Evolutionary conservation across 2,888 invertebrate genomes (phyloP).

Genomic region (Adelphocoris suturalis): DNA sequence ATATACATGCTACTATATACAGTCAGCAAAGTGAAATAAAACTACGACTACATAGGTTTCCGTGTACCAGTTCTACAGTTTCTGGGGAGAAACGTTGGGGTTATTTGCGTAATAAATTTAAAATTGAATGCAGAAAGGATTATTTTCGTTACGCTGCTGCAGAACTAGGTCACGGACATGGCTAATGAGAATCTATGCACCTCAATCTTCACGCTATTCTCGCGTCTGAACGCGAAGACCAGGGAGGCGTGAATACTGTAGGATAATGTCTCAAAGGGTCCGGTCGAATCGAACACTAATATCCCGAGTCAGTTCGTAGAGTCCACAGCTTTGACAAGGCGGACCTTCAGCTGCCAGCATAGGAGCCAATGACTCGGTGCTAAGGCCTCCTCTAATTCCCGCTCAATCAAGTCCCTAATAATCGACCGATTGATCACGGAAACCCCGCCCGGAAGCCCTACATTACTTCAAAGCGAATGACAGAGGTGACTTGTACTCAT

Average conservation of each 20-base stretch:
- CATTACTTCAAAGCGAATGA: not conserved
- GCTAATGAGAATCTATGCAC: no score
- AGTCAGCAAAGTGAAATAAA: no score
- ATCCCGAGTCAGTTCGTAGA: not conserved
- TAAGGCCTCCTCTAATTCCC: not conserved
- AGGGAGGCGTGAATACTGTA: not conserved
- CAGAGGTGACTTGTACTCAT: not conserved
- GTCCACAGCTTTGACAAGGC: not conserved
- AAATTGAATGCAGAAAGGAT: no score
- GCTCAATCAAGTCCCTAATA: slow-evolving; percentile 2
- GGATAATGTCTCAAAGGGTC: slow-evolving; percentile 21
- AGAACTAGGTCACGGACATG: no score
- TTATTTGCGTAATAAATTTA: no score
- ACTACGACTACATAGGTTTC: no score
- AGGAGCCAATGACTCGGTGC: not conserved
- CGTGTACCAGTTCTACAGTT: no score
- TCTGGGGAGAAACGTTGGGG: no score
- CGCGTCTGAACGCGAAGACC: not conserved
- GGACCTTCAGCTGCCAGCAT: not conserved
- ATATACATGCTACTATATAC: no score
- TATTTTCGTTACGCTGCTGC: no score
- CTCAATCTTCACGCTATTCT: no score
- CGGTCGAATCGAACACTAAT: not conserved
- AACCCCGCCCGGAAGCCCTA: not conserved
- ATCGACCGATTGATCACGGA: not conserved